Evolutionary conservation across 2,888 invertebrate species (phyloP).

Genomic region (Neria commutata): DNA sequence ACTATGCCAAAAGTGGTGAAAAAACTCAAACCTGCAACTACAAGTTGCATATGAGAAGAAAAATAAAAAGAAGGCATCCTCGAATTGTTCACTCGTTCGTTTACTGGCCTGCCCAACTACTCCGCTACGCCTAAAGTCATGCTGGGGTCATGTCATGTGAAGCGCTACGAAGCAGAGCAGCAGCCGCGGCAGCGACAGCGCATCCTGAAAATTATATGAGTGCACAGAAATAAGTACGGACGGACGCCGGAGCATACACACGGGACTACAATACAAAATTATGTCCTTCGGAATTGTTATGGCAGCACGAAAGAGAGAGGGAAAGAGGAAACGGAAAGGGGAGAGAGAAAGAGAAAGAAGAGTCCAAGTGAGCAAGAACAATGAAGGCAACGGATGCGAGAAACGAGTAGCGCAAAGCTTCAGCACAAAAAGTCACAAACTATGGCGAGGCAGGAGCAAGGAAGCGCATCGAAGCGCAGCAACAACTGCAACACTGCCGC

Average conservation of each 20-base stretch:
- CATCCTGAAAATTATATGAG: constrained; percentile 29
- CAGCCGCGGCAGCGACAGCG: constrained; percentile 22
- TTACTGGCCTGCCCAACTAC: not conserved
- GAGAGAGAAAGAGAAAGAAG: not conserved
- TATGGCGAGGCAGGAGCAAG: too few species aligned
- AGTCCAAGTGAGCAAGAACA: not conserved
- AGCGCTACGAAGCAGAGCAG: constrained; percentile 4
- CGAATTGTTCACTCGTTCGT: too few species aligned
- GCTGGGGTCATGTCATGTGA: constrained; percentile 3
- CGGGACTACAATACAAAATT: constrained; percentile 32
- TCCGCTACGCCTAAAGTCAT: not conserved
- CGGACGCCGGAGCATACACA: constrained; percentile 21
- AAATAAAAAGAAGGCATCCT: not conserved
- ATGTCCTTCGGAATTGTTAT: constrained; percentile 28
- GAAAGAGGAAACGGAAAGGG: not conserved
- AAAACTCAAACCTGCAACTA: not conserved
- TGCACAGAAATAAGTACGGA: constrained; percentile 15
- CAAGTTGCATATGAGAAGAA: not conserved
- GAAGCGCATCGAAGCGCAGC: not conserved
- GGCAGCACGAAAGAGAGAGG: constrained; percentile 10
- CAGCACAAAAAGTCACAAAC: not conserved
- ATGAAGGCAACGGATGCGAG: not conserved
- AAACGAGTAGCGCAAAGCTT: not conserved
- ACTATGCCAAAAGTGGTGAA: not conserved
- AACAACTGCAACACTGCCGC: constrained; percentile 27